Percentiles rank a stretch among this genome's conserved stretches.
Conservation (phyloP, 1,140 invertebrate genomes). For the Tyrophagus putrescentiae region DNA sequence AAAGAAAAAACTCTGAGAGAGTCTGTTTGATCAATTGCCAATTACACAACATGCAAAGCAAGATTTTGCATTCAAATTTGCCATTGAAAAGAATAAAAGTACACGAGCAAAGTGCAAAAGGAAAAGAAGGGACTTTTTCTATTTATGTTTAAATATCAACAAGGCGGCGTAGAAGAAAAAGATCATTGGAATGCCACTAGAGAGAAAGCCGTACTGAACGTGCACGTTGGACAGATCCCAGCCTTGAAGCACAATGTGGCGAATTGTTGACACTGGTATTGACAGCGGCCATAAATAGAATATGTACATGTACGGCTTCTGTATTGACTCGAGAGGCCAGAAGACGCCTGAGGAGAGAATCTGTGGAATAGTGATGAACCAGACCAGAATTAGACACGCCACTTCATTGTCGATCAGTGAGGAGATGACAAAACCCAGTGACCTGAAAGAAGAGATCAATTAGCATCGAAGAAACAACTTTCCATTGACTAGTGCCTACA, state of each 20-base stretch:
- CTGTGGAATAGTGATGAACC: conserved; percentile 39
- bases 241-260: conserved; percentile 11
- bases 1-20: too few species aligned
- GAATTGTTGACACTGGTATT: conserved; percentile 41
- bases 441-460: conserved; percentile 83
- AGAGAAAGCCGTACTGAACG: conserved; percentile 13
- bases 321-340: conserved; percentile 84
- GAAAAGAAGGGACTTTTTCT: too few species aligned
- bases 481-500: conserved; percentile 52
- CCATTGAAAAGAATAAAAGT: too few species aligned
- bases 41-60: too few species aligned
- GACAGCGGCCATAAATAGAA: conserved; percentile 72
- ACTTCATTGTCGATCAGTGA: conserved; percentile 70
- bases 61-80: too few species aligned
- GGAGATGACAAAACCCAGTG: conserved; percentile 76
- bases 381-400: conserved; percentile 74
- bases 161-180: conserved; percentile 17
- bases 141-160: conserved; percentile 17
- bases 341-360: conserved; percentile 70
- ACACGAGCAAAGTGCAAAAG: too few species aligned
- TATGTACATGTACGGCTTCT: conserved; percentile 58
- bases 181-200: background rate
- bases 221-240: conserved; percentile 17
- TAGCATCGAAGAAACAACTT: conserved; percentile 52
- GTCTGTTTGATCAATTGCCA: too few species aligned